Evolutionary conservation across 1,140 invertebrate species (phyloP).

Genomic region (Brachionus manjavacas): DNA sequence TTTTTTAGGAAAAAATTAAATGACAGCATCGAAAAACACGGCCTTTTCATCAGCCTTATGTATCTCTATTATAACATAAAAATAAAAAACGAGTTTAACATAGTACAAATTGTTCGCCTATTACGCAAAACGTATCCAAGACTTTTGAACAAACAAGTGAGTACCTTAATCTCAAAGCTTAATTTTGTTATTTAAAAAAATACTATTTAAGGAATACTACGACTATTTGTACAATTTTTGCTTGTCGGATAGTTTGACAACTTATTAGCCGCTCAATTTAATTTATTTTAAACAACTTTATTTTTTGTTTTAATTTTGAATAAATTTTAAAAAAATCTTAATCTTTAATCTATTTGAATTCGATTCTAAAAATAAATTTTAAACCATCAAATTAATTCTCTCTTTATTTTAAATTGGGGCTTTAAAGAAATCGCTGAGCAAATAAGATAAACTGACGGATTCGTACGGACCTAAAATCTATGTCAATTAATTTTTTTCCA

Average conservation of each 20-base stretch:
- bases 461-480: background rate
- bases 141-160: slow-evolving; percentile 7
- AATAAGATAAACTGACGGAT: slow-evolving; percentile 22
- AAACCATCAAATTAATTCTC: slow-evolving; percentile 4
- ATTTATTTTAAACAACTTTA: slow-evolving; percentile 17
- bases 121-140: background rate
- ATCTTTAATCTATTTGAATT: slow-evolving; percentile 21
- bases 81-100: slow-evolving; percentile 7
- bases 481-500: slow-evolving; percentile 20
- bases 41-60: background rate
- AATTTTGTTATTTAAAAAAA: background rate
- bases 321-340: background rate
- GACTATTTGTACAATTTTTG: slow-evolving; percentile 26
- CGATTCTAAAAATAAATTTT: background rate
- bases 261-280: background rate
- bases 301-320: background rate
- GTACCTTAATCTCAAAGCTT: background rate
- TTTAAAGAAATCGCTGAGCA: slow-evolving; percentile 22
- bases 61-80: slow-evolving; percentile 5
- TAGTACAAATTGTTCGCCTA: background rate
- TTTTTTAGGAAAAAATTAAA: background rate
- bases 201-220: background rate
- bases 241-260: background rate
- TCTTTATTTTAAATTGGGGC: slow-evolving; percentile 8
- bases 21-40: slow-evolving; percentile 8